phyloP scores from a whole-genome alignment of 2,113 vertebrate genomes.

The Dolichotis patagonum region DNA sequence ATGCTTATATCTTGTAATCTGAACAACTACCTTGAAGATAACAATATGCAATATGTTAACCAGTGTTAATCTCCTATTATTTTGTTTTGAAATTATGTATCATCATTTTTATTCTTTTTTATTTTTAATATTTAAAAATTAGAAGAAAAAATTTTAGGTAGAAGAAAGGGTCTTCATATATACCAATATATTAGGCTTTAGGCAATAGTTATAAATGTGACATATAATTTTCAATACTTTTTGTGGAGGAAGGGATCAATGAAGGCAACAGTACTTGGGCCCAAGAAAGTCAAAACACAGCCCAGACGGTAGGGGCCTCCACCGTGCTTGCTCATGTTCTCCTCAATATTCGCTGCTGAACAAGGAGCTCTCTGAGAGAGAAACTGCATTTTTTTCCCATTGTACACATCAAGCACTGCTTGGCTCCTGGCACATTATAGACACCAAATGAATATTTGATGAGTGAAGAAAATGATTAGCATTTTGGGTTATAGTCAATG shows the following conservation, averaged over 20 bases:
- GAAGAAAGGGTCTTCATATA: not conserved
- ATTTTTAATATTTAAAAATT: not conserved
- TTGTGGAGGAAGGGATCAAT: not conserved
- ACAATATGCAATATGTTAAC: too few relatives aligned
- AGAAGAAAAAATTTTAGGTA: not conserved
- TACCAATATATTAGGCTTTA: not conserved
- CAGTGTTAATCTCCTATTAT: too few relatives aligned
- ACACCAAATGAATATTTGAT: not conserved
- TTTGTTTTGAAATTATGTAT: too few relatives aligned
- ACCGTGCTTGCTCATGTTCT: not conserved
- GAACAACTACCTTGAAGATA: too few relatives aligned
- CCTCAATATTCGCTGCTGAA: not conserved
- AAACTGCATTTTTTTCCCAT: not conserved
- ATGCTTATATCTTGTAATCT: too few relatives aligned
- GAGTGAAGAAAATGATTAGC: constrained; percentile 11
- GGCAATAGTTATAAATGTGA: not conserved
- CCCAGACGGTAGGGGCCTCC: not conserved
- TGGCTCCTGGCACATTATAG: not conserved
- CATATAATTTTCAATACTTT: constrained; percentile 20
- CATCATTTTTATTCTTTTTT: too few relatives aligned
- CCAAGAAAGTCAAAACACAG: not conserved
- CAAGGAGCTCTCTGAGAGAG: not conserved
- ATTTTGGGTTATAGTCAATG: not conserved
- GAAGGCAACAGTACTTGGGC: not conserved
- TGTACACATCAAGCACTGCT: not conserved